Conservation (phyloP, 64 coral and sea anemone genomes). For the Acropora tenuis region DNA sequence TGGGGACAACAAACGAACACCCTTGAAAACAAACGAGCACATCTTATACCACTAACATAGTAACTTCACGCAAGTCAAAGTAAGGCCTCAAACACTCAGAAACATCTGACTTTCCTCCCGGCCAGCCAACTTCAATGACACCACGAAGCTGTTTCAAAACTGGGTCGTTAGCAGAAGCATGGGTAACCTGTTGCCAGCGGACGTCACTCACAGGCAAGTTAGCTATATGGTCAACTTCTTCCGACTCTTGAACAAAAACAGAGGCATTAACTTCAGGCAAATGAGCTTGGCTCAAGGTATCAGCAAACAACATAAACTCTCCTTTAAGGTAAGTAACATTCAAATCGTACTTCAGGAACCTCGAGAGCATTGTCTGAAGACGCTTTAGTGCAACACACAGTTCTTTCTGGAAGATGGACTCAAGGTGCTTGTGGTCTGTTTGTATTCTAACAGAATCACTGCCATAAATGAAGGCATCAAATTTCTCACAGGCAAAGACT, state of each 20-base stretch:
- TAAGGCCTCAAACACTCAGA: neutral
- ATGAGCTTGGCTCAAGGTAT: slow-evolving; percentile 3
- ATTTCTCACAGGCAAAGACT: slow-evolving; percentile 45
- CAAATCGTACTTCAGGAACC: slow-evolving; percentile 7
- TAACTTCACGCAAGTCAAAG: neutral
- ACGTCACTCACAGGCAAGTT: too few relatives aligned
- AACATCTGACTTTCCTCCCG: neutral
- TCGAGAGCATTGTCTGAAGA: slow-evolving; percentile 6
- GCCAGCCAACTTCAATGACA: neutral
- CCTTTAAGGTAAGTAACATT: neutral
- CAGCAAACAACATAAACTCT: slow-evolving; percentile 18
- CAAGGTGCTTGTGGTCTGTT: slow-evolving; percentile 59
- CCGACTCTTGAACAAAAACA: neutral
- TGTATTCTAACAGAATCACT: slow-evolving; percentile 22
- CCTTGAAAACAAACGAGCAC: neutral
- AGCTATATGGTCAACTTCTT: neutral
- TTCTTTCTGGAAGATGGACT: slow-evolving; percentile 26
- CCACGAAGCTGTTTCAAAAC: too few relatives aligned
- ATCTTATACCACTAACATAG: neutral
- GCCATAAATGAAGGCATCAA: slow-evolving; percentile 47
- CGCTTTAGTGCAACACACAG: slow-evolving; percentile 25
- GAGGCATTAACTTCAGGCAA: slow-evolving; percentile 18
- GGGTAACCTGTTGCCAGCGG: too few relatives aligned
- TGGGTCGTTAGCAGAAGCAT: too few relatives aligned
- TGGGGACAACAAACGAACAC: slow-evolving; percentile 6